Evolutionary conservation across 2,797 vertebrate genomes (phyloP).

Genomic region (Micropoecilia bifurca): DNA sequence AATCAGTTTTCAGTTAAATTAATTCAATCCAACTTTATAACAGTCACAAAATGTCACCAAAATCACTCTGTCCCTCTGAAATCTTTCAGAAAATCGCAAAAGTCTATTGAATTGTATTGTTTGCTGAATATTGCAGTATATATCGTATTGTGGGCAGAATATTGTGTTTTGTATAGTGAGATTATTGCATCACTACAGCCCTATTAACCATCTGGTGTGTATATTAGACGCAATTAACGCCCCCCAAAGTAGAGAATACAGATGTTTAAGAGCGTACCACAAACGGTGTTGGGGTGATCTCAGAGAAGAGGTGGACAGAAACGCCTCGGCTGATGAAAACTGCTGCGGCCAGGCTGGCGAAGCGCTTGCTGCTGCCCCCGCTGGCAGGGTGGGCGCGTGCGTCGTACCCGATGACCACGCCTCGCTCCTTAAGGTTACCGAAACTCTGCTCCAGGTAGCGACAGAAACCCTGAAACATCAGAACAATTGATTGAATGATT

Average conservation of each 20-base stretch:
- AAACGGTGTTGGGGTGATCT: constrained; percentile 94
- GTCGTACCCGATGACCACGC: constrained; percentile 93
- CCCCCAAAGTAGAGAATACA: not conserved
- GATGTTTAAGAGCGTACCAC: constrained; percentile 83
- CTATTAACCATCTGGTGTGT: not conserved
- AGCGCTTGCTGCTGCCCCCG: constrained; percentile 91
- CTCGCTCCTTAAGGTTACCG: constrained; percentile 87
- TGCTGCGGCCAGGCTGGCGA: constrained; percentile 89
- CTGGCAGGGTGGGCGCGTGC: constrained; percentile 90
- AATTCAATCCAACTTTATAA: too few species aligned
- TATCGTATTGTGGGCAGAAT: too few species aligned
- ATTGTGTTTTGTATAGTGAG: too few species aligned
- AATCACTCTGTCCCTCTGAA: too few species aligned
- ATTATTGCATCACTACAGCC: too few species aligned
- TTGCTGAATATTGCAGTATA: too few species aligned
- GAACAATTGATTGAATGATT: not conserved
- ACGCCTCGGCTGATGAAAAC: constrained; percentile 89
- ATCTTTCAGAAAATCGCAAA: too few species aligned
- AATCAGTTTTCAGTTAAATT: too few species aligned
- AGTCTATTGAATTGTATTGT: too few species aligned
- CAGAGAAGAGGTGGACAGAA: constrained; percentile 92
- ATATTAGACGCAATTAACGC: not conserved
- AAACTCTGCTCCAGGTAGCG: constrained; percentile 90
- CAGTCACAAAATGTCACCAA: too few species aligned
- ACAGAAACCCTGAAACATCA: constrained; percentile 89